phyloP scores from a whole-genome alignment of 1,140 invertebrate genomes.

The Lepidurus apus region DNA sequence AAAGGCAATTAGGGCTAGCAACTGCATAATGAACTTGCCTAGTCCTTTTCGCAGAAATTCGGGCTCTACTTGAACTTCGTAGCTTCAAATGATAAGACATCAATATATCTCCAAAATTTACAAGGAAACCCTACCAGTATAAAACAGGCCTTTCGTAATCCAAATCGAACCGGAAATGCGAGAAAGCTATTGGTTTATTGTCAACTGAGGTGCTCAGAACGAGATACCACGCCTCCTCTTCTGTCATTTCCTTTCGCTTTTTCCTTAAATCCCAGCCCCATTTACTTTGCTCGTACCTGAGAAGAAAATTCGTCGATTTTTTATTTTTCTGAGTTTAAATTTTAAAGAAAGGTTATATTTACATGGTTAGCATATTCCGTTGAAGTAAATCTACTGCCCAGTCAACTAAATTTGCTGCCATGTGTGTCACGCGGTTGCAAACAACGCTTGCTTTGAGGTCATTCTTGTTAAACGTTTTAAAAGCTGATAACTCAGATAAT shows the following conservation, averaged over 20 bases:
- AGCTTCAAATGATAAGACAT: conserved; percentile 51
- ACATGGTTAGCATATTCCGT: conserved; percentile 58
- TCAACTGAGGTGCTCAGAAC: conserved; percentile 48
- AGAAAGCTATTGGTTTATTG: conserved; percentile 57
- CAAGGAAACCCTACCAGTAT: conserved; percentile 58
- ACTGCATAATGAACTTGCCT: conserved; percentile 72
- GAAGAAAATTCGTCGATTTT: conserved; percentile 37
- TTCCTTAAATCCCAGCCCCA: conserved; percentile 62
- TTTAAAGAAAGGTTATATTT: conserved; percentile 42
- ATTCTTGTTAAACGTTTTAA: conserved; percentile 43
- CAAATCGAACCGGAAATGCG: conserved; percentile 75
- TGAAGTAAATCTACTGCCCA: conserved; percentile 61
- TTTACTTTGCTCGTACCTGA: conserved; percentile 61
- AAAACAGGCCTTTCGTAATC: conserved; percentile 68
- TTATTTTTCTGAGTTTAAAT: conserved; percentile 25
- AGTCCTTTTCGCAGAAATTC: conserved; percentile 61
- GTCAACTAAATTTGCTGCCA: conserved; percentile 46
- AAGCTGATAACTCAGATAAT: conserved; percentile 39
- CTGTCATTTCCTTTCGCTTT: conserved; percentile 59
- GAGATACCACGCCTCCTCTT: conserved; percentile 58
- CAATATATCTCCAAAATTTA: conserved; percentile 25
- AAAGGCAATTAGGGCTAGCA: conserved; percentile 66
- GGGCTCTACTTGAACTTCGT: conserved; percentile 73
- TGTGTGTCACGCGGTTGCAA: conserved; percentile 46
- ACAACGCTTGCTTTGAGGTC: conserved; percentile 44